Evolutionary conservation across 2,888 invertebrate genomes (phyloP).

Genomic region (Monoplex corrugatus): DNA sequence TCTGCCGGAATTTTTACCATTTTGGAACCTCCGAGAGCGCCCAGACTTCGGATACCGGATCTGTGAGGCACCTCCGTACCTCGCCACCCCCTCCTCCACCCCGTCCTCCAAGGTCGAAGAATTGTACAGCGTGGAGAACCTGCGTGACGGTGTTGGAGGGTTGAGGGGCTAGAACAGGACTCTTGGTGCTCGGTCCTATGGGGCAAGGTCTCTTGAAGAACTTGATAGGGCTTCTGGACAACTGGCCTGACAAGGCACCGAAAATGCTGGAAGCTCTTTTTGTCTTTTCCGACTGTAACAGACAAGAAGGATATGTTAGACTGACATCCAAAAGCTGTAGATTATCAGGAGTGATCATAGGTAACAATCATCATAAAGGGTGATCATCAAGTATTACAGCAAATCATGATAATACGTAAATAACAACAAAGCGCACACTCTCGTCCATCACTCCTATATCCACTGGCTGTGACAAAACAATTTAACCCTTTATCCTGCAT

Average conservation of each 20-base stretch:
- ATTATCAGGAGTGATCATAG: no score
- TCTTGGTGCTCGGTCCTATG: slow-evolving; percentile 2
- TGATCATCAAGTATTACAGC: no score
- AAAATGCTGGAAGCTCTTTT: slow-evolving; percentile 16
- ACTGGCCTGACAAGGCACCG: slow-evolving; percentile 35
- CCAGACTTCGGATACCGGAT: neutral
- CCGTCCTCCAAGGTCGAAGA: neutral
- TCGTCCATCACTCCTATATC: no score
- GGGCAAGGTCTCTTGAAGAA: slow-evolving; percentile 39
- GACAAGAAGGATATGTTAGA: neutral
- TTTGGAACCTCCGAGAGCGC: neutral
- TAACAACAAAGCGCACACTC: no score
- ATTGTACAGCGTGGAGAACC: neutral
- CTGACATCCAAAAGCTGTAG: neutral
- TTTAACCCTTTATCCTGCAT: no score
- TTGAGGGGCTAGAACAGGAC: neutral
- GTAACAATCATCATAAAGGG: no score
- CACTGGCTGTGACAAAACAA: no score
- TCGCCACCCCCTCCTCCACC: neutral
- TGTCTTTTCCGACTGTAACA: slow-evolving; percentile 29
- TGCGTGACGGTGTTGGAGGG: neutral
- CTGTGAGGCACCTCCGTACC: neutral
- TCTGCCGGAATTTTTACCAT: neutral
- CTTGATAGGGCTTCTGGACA: slow-evolving; percentile 38
- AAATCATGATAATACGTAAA: no score